A percentile compares a stretch with the other conserved stretches of the same genome.
phyloP scores from a whole-genome alignment of 2,888 invertebrate species.

The Ptilodon capucinus region DNA sequence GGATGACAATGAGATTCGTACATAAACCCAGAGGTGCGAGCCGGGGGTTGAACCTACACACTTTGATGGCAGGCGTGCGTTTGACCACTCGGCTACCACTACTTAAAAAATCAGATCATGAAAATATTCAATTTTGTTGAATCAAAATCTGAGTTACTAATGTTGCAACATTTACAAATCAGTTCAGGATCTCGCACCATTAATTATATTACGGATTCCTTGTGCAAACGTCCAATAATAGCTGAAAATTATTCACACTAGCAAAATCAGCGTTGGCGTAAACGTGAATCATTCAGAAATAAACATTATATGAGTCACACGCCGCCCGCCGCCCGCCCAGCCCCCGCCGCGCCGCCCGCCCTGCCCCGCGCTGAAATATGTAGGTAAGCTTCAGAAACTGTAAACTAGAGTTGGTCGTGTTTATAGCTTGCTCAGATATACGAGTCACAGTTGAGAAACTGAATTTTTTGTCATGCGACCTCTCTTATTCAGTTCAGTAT shows the following conservation, averaged over 20 bases:
- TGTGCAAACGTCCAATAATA: slow-evolving; percentile 24
- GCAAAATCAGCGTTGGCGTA: slow-evolving; percentile 31
- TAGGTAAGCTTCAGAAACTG: slow-evolving; percentile 13
- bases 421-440: not conserved
- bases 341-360: not conserved
- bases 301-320: slow-evolving; percentile 43
- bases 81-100: too few species aligned
- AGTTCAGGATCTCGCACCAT: slow-evolving; percentile 1
- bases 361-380: slow-evolving; percentile 22
- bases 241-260: slow-evolving; percentile 35
- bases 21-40: too few species aligned
- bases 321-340: slow-evolving; percentile 1
- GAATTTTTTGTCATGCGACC: too few species aligned
- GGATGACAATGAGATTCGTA: too few species aligned
- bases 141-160: not conserved
- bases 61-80: too few species aligned
- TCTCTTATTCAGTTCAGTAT: too few species aligned
- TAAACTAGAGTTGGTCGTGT: not conserved
- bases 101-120: too few species aligned
- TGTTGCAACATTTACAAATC: not conserved
- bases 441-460: not conserved
- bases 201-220: slow-evolving; percentile 6
- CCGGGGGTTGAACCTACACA: too few species aligned
- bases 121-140: too few species aligned
- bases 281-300: slow-evolving; percentile 47